Evolutionary conservation across 2,797 vertebrate species (phyloP).

Genomic region (Diceros bicornis): DNA sequence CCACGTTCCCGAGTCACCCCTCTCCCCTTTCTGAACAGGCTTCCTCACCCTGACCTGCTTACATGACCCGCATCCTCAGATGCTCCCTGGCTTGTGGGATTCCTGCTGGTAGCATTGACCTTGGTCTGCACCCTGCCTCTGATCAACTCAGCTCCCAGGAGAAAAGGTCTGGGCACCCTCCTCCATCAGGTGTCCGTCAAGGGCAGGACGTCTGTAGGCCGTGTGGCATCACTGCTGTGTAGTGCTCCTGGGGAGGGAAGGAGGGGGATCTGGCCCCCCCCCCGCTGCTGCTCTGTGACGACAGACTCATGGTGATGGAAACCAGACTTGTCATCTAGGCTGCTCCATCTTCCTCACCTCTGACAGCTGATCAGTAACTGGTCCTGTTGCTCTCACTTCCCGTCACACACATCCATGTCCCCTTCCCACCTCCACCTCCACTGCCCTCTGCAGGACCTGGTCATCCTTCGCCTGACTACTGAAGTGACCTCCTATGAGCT

Average conservation of each 20-base stretch:
- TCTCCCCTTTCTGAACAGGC: neutral
- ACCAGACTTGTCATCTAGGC: neutral
- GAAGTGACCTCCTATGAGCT: neutral
- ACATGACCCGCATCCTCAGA: neutral
- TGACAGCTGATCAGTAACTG: neutral
- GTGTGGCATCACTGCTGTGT: accelerated
- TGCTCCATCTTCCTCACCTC: neutral
- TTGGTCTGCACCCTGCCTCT: neutral
- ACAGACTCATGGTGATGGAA: neutral
- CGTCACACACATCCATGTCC: accelerated
- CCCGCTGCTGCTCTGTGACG: neutral
- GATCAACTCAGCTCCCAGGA: neutral
- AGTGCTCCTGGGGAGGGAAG: neutral
- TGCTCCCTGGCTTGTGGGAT: neutral
- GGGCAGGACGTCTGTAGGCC: neutral
- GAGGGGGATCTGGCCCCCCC: neutral
- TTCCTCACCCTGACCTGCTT: neutral
- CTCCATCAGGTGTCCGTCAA: neutral
- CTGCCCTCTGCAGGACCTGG: too few relatives aligned
- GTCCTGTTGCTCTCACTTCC: neutral
- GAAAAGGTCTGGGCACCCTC: neutral
- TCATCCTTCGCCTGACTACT: neutral
- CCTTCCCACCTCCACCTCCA: neutral
- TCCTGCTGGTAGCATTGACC: neutral
- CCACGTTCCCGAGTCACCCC: neutral